phyloP scores from a whole-genome alignment of 2,888 invertebrate genomes.

The Nineta flava region DNA sequence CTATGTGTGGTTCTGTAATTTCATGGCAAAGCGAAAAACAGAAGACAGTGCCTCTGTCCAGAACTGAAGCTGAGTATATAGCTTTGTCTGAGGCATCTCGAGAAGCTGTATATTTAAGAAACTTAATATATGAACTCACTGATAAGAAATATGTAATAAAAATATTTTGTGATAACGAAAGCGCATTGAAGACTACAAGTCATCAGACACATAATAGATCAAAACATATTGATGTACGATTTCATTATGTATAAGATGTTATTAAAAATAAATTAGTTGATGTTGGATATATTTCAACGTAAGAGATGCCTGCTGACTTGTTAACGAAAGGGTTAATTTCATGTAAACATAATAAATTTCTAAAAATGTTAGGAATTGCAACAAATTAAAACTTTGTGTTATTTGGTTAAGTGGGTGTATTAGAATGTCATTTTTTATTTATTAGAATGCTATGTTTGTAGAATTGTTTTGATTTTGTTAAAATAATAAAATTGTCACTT shows the following conservation, averaged over 20 bases:
- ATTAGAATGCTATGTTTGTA: too few relatives aligned
- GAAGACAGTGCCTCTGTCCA: slow-evolving; percentile 1
- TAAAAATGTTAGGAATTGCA: neutral
- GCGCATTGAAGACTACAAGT: too few relatives aligned
- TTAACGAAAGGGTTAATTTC: neutral
- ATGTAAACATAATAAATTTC: too few relatives aligned
- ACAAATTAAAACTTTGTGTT: neutral
- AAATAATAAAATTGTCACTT: too few relatives aligned
- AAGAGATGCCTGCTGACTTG: slow-evolving; percentile 1
- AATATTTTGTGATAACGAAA: too few relatives aligned
- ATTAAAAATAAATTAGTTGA: neutral
- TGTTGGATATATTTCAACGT: neutral
- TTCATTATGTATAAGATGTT: slow-evolving; percentile 1
- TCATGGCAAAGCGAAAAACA: neutral
- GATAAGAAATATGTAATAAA: too few relatives aligned
- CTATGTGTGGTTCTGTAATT: too few relatives aligned
- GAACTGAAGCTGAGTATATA: slow-evolving; percentile 4
- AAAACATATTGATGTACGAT: too few relatives aligned
- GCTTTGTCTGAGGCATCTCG: neutral
- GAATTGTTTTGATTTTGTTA: too few relatives aligned
- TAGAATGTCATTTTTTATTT: too few relatives aligned
- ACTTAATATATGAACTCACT: neutral
- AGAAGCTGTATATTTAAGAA: neutral
- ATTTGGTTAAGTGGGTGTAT: neutral
- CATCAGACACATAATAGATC: too few relatives aligned